These are phyloP conservation scores for Pyrgilauda ruficollis DNA, from an alignment of 2,113 vertebrate species.

Conservation along the genomic window DNA sequence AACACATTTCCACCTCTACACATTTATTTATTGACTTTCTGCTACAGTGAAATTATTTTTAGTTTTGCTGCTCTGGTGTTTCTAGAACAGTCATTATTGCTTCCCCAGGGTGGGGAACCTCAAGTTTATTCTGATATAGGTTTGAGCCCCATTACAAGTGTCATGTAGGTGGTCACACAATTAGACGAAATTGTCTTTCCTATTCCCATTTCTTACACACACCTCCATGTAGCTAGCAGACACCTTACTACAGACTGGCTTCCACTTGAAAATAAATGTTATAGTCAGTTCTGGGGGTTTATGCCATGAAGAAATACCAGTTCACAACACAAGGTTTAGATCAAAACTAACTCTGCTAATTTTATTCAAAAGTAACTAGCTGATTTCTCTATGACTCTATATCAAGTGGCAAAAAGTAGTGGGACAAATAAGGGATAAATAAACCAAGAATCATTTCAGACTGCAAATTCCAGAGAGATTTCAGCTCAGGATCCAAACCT, in stretches of 20 bases:
- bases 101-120: fast-evolving
- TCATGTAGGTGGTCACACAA: neutral
- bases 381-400: neutral
- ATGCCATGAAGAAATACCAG: neutral
- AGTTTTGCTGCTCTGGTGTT: neutral
- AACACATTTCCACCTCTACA: neutral
- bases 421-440: neutral
- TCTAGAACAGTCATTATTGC: neutral
- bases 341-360: neutral
- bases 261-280: neutral
- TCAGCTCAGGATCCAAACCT: neutral
- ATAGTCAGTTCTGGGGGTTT: neutral
- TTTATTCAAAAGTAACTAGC: neutral
- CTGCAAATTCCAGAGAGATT: neutral
- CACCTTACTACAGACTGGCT: neutral
- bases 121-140: neutral
- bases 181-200: neutral
- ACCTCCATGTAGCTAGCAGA: neutral
- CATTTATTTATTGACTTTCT: neutral
- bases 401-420: neutral
- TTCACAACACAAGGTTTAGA: neutral
- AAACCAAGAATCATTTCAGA: neutral
- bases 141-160: neutral
- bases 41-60: neutral
- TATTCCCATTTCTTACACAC: neutral